These are phyloP conservation scores for Micropterix aruncella DNA, from an alignment of 2,888 invertebrate genomes.

Conservation along the genomic window DNA sequence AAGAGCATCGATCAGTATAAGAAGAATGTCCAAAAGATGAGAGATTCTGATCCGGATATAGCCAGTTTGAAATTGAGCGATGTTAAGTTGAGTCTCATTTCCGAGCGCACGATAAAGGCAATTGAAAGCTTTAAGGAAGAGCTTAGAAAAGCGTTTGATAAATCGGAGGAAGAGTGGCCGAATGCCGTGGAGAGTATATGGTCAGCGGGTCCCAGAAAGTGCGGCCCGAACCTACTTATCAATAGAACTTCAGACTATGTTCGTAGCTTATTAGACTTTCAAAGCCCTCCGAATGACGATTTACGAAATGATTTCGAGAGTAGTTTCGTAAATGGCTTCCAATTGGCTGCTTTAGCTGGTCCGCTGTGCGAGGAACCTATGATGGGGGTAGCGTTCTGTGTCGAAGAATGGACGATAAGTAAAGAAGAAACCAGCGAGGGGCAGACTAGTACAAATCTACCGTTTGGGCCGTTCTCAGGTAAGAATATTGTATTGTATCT, in stretches of 20 bases:
- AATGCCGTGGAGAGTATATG: conserved; percentile 57
- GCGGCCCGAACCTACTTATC: conserved; percentile 80
- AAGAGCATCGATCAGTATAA: conserved; percentile 44
- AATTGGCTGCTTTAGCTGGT: conserved; percentile 75
- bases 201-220: conserved; percentile 83
- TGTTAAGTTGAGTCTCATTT: conserved; percentile 19
- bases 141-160: conserved; percentile 43
- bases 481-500: too few relatives aligned
- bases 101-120: conserved; percentile 29
- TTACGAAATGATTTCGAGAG: conserved; percentile 52
- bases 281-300: conserved; percentile 31
- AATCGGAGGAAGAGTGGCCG: conserved; percentile 38
- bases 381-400: conserved; percentile 84
- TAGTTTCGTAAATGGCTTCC: conserved; percentile 75
- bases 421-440: conserved; percentile 25
- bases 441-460: conserved; percentile 17
- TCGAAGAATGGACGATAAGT: conserved; percentile 68
- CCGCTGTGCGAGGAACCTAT: conserved; percentile 96
- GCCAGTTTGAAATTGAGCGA: neutral
- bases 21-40: conserved; percentile 25
- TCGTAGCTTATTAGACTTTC: conserved; percentile 27
- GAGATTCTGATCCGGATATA: neutral
- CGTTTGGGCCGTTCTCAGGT: conserved; percentile 43
- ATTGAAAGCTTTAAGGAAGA: conserved; percentile 37
- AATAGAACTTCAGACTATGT: conserved; percentile 60